Conservation (phyloP, 1,140 invertebrate species). For the Pantala flavescens region DNA sequence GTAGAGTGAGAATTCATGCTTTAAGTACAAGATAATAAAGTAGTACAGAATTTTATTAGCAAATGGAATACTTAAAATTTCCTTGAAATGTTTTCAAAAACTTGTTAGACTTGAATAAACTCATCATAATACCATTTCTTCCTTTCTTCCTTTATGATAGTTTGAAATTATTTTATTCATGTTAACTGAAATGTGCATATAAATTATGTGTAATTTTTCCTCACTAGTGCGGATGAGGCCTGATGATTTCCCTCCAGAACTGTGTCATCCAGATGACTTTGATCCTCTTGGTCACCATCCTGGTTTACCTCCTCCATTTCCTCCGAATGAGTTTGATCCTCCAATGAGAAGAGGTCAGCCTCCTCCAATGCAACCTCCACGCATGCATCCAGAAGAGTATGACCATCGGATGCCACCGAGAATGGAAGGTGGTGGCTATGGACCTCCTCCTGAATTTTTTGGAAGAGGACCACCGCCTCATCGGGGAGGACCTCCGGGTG, state of each 20-base stretch:
- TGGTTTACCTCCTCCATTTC: slow-evolving; percentile 32
- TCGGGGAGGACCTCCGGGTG: slow-evolving; percentile 11
- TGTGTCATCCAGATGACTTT: slow-evolving; percentile 30
- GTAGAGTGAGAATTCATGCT: too few species aligned
- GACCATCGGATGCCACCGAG: background rate
- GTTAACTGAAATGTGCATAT: too few species aligned
- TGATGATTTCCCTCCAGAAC: background rate
- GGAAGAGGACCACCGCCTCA: slow-evolving; percentile 31
- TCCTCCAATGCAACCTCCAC: background rate
- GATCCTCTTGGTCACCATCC: slow-evolving; percentile 31
- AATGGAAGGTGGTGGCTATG: background rate
- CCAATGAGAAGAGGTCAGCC: background rate
- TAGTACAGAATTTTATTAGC: too few species aligned
- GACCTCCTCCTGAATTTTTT: background rate
- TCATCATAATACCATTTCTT: too few species aligned
- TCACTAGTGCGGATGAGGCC: background rate
- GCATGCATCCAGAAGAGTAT: background rate
- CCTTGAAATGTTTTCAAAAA: too few species aligned
- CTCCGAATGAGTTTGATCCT: slow-evolving; percentile 4
- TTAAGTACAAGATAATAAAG: too few species aligned
- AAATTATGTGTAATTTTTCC: background rate
- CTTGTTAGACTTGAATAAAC: too few species aligned
- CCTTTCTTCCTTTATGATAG: too few species aligned
- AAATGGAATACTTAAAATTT: too few species aligned
- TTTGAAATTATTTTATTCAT: too few species aligned